Conservation (phyloP, 2,888 invertebrate genomes). For the Lottia gigantea region DNA sequence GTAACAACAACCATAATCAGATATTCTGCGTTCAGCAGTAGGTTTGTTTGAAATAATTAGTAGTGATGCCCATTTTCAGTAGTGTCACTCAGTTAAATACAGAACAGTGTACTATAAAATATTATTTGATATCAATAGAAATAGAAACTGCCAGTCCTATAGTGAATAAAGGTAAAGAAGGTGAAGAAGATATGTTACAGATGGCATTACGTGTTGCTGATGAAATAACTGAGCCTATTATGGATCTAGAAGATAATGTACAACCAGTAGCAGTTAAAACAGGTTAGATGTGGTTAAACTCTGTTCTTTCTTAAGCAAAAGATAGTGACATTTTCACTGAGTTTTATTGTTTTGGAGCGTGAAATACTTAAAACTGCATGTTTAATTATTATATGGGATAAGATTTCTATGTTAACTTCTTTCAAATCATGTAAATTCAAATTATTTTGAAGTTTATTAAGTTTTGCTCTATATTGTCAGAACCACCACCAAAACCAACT, state of each 20-base stretch:
- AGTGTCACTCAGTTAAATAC: too few relatives aligned
- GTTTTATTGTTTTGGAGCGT: neutral
- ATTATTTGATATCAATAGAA: too few relatives aligned
- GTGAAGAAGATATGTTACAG: constrained; percentile 65
- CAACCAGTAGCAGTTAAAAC: constrained; percentile 55
- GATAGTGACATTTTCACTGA: neutral
- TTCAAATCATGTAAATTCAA: too few relatives aligned
- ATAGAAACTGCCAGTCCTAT: neutral
- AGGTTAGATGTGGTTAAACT: constrained; percentile 33
- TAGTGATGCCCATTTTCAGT: too few relatives aligned
- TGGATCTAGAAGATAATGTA: constrained; percentile 78
- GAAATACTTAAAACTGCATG: constrained; percentile 9
- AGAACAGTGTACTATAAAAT: too few relatives aligned
- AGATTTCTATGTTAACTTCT: neutral
- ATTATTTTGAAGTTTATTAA: too few relatives aligned
- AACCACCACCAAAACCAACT: constrained; percentile 33
- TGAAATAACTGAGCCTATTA: constrained; percentile 81
- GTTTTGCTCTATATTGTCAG: constrained; percentile 18
- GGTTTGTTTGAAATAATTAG: too few relatives aligned
- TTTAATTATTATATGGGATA: too few relatives aligned
- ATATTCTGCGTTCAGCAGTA: too few relatives aligned
- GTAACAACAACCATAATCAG: too few relatives aligned
- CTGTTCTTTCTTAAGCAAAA: neutral
- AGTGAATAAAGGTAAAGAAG: constrained; percentile 25
- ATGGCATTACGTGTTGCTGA: constrained; percentile 67